Evolutionary conservation across 2,113 vertebrate species (phyloP).

Genomic region (Chaetodon trifascialis): DNA sequence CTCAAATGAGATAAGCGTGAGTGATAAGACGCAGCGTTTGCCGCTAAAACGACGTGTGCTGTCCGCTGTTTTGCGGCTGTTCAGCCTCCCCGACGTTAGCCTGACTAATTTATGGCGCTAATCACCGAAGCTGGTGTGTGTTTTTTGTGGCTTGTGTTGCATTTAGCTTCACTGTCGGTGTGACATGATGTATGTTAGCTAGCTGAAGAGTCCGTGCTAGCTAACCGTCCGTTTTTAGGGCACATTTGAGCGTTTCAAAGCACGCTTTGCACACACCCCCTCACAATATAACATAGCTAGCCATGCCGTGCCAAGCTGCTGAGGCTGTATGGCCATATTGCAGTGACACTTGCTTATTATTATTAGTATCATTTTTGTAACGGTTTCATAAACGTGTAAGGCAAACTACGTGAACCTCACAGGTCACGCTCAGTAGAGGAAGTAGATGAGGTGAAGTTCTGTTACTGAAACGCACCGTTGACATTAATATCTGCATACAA

Average conservation of each 20-base stretch:
- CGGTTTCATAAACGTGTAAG: background rate
- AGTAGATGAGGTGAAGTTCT: conserved; percentile 14
- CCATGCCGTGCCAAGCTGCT: background rate
- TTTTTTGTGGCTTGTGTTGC: background rate
- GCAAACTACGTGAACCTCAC: background rate
- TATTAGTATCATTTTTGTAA: background rate
- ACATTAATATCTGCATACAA: background rate
- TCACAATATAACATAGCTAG: conserved; percentile 4
- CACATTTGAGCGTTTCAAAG: conserved; percentile 25
- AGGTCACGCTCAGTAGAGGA: conserved; percentile 4
- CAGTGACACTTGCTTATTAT: background rate
- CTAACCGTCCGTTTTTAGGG: conserved; percentile 50
- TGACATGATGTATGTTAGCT: background rate
- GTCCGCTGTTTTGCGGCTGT: background rate
- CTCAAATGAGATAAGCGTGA: background rate
- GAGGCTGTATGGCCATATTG: conserved; percentile 1
- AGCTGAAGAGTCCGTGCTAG: background rate
- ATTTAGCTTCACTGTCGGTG: background rate
- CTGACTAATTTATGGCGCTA: conserved; percentile 37
- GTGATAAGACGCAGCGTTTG: conserved; percentile 17
- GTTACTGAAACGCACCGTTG: background rate
- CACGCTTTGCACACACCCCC: conserved; percentile 70
- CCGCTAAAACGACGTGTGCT: conserved; percentile 9
- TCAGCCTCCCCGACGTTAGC: conserved; percentile 2
- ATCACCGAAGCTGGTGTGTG: background rate